Evolutionary conservation across 2,888 invertebrate genomes (phyloP), one percentile per base, ranked within the genome.

Genomic region (Sturmia bella): DNA sequence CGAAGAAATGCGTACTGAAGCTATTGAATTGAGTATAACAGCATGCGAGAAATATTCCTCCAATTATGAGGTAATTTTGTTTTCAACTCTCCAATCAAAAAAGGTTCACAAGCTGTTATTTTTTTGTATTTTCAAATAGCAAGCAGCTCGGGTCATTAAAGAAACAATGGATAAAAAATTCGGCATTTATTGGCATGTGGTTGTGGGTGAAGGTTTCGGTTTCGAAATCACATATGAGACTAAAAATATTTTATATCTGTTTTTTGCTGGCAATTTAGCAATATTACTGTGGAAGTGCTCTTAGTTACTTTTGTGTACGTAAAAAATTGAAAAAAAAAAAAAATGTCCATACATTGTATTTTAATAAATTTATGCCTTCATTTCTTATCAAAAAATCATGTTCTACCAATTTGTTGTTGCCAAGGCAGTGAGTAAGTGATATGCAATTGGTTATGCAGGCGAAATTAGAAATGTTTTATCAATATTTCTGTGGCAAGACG

Each of bases 111-210:
- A 32, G 9, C 32, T 32, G 32, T 32, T 32, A 32, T 32, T 32
- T 32, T 32, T 32, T 3, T 32, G 32, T 32, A 7, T 32, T 32
- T 32, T 32, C 32, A 7, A 27, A 32, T 32, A 98, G 94, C 93
- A 94, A 85, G 98, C 98, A 0, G 97, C 99, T n/a, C 94, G 94
- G 86, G 95, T 96, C 93, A 97, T 99, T 72, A 99, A 99, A 91
- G 98, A 99, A 87, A 93, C 94, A 56, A 95, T 99, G 95, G 99
- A 99, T 91, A 98, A 97, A 91, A 97, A 97, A 90, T 98, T 97
- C 91, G 98, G 98, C 3, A 95, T 97, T 0, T 95, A 97, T 78
- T 98, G 98, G 94, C 97, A 98, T 91, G 97, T 96, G n/a, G 95
- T 98, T 0, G 96, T 99, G 4, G 99, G 99, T 6, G 98, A 99